Conservation (phyloP, 2,888 invertebrate species). For the Caenorhabditis wallacei region DNA sequence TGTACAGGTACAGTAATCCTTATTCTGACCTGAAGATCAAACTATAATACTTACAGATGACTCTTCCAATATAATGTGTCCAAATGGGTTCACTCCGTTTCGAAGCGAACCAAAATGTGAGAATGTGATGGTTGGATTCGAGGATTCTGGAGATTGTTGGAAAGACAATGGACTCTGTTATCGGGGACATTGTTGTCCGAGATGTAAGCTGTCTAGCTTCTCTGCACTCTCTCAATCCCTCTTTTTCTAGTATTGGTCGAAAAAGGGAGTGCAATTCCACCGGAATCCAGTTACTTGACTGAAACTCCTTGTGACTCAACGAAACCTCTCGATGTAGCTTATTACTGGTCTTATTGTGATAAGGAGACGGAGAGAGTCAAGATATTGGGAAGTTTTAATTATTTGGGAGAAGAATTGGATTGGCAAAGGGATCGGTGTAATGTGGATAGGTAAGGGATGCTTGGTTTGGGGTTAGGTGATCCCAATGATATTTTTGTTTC, state of each 20-base stretch:
- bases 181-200: conserved; percentile 29
- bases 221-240: neutral
- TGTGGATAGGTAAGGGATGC: conserved; percentile 21
- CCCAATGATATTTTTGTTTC: neutral
- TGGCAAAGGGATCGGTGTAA: conserved; percentile 10
- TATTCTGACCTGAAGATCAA: neutral
- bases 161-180: conserved; percentile 31
- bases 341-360: conserved; percentile 34
- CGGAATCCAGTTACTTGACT: conserved; percentile 3
- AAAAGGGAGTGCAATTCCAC: neutral
- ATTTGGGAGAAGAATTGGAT: conserved; percentile 4
- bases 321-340: conserved; percentile 1
- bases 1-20: conserved; percentile 17
- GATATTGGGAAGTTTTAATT: conserved; percentile 8
- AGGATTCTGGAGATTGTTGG: conserved; percentile 7
- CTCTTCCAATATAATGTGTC: conserved; percentile 5
- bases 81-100: conserved; percentile 21
- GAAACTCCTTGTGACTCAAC: conserved; percentile 20
- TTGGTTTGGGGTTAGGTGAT: no score
- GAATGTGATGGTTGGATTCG: no score
- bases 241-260: neutral
- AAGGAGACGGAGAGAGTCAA: neutral
- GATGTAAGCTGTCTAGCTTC: conserved; percentile 7
- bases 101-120: conserved; percentile 12
- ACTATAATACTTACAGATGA: conserved; percentile 1